Base-by-base conservation (phyloP, 1,140 invertebrate species). In the Drosophila micromelanica region DNA sequence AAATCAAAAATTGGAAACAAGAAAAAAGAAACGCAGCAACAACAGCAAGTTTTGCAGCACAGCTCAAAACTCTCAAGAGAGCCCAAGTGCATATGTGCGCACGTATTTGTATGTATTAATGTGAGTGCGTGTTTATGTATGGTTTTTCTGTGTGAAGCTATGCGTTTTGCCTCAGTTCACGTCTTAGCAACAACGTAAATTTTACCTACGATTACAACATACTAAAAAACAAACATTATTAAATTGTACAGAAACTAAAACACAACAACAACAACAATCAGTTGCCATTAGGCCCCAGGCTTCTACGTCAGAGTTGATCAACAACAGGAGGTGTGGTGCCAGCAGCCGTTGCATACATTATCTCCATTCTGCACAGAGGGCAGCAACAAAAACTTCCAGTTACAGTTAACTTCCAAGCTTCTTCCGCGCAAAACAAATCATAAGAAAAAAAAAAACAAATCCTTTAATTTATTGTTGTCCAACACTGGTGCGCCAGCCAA, bases 101-200 rank as follows among this genome's bases (percentile, higher is more conserved):
- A 40, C 63, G 32, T 8, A 43, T 38, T 48, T 38, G 32, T 52
- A 23, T 51, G 49, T 43, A 17, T 65, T 30, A 54, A 43, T 65
- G 51, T 74, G 60, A 32, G 13, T 35, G 23, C 15, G 51, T 73
- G 45, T 73, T 27, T 35, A 7, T 20, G 32, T 74, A 70, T 61
- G 35, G 8, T 63, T 38, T 63, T 52, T 56, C 48, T 48, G 52
- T 51, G 62, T 62, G 52, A 15, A 59, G 27, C 57, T 35, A 69
- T 81, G 75, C 63, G 67, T 70, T 76, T 80, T 77, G 56, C 30
- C 48, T 67, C 55, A 40, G 48, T 68, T 82, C 84, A 87, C 84
- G 84, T 87, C 82, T 87, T 87, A 82, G 82, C 79, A 87, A 86
- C 75, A 82, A 82, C 82, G 78, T 81, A 84, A 70, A 90, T 84